Percentiles rank a stretch among this genome's conserved stretches.
Evolutionary conservation across 2,113 vertebrate species (phyloP).

Genomic region (Oreochromis niloticus): DNA sequence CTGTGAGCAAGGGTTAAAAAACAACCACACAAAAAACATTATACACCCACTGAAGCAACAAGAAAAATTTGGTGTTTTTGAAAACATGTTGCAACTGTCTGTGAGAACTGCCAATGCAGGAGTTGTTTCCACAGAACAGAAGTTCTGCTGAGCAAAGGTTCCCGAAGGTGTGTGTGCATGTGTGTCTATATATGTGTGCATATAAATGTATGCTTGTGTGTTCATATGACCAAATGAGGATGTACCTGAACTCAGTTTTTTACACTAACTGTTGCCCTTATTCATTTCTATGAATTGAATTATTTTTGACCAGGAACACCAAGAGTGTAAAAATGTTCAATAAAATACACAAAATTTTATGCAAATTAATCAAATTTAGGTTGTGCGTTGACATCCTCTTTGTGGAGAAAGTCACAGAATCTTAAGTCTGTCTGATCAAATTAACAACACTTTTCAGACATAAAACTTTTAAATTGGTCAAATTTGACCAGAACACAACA

Average conservation of each 20-base stretch:
- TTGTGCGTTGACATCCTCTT: not conserved
- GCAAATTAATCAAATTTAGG: not conserved
- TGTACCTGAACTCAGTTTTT: too few relatives aligned
- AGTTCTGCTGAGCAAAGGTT: too few relatives aligned
- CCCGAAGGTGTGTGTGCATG: too few relatives aligned
- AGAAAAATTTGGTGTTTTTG: too few relatives aligned
- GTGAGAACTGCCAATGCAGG: too few relatives aligned
- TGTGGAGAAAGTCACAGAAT: not conserved
- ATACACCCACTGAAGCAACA: too few relatives aligned
- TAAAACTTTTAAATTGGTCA: accelerated
- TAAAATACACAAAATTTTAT: not conserved
- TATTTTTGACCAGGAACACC: not conserved
- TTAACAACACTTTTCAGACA: not conserved
- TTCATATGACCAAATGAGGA: too few relatives aligned
- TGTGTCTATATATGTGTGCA: too few relatives aligned
- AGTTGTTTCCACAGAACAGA: too few relatives aligned
- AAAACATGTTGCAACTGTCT: too few relatives aligned
- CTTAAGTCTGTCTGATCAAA: not conserved
- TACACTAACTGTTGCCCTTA: too few relatives aligned
- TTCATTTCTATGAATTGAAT: not conserved
- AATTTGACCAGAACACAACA: not conserved
- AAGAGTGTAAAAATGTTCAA: not conserved
- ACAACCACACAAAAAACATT: not conserved
- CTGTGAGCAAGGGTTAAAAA: not conserved
- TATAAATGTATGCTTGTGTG: too few relatives aligned